Evolutionary conservation across 2,888 invertebrate species (phyloP), one percentile per base, ranked within the genome.

Genomic region (Frankliniella intonsa): DNA sequence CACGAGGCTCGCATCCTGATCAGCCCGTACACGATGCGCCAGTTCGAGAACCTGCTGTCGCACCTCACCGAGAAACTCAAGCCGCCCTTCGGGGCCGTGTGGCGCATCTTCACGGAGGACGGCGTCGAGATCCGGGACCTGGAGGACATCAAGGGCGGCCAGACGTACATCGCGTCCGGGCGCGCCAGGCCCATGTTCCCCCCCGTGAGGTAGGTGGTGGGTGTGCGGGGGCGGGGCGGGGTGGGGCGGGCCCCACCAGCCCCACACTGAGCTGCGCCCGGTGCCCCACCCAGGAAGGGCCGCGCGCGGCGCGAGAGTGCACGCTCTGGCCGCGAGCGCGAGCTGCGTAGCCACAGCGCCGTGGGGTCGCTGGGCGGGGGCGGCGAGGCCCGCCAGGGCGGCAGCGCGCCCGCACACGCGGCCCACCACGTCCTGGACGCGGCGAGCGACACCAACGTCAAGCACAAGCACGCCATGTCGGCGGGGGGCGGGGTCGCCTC

Each of bases 21-120:
- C 69, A 76, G 69, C 69, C 69, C 69, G 11, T 76, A 76, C 69
- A 76, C 69, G 25, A 12, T 76, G 25, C 69, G 69, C 69, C 69
- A 76, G 69, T 76, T 76, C 25, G 69, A 76, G 69, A 76, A 25
- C 69, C 69, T 76, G 25, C 69, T 76, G 25, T 76, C 69, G 69
- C 69, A 76, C 69, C 69, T 76, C 69, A 76, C 69, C 11, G 69
- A 76, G 22, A 76, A 76, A 22, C 69, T 76, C 25, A 76, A 76
- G 69, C 69, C 69, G 25, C 69, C 69, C 69, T 76, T 76, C 69
- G 69, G 69, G 22, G 69, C 69, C 25, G 69, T 76, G 25, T 76
- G 69, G 69, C 69, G 69, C 0, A 22, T 76, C 22, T 76, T 76
- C 69, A 25, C 22, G 22, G 69, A 76, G 69, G 25, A 12, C 25